Evolutionary conservation across 2,113 vertebrate genomes (phyloP).

Genomic region (Ctenodactylus gundi): DNA sequence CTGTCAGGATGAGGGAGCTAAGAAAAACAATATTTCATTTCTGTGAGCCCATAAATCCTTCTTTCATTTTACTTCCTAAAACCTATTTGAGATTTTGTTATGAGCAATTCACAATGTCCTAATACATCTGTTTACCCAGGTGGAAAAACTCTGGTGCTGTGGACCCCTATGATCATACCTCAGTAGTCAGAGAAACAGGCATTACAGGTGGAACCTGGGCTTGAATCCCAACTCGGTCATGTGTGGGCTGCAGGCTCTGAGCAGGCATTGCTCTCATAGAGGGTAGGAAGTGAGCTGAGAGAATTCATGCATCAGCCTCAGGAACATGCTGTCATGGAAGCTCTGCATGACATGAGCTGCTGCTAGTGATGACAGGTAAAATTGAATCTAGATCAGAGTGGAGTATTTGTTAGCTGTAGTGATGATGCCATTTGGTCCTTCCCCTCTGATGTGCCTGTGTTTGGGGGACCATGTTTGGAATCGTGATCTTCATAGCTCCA

Average conservation of each 20-base stretch:
- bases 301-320: too few species aligned
- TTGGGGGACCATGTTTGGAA: fast-evolving
- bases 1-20: background rate
- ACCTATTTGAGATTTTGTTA: background rate
- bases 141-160: background rate
- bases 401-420: too few species aligned
- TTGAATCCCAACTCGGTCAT: background rate
- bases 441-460: too few species aligned
- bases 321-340: fast-evolving
- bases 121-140: background rate
- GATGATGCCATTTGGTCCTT: too few species aligned
- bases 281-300: fast-evolving
- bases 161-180: background rate
- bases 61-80: background rate
- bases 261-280: fast-evolving
- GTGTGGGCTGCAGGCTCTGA: fast-evolving
- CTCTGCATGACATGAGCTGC: background rate
- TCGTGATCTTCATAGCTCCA: fast-evolving
- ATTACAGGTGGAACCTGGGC: background rate
- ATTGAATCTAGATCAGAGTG: fast-evolving
- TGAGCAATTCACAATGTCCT: background rate
- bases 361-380: fast-evolving
- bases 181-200: background rate
- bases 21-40: fast-evolving
- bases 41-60: too few species aligned